Percentiles rank a stretch among this genome's conserved stretches.
phyloP scores from a whole-genome alignment of 2,113 vertebrate genomes.

The Nesoenas mayeri region DNA sequence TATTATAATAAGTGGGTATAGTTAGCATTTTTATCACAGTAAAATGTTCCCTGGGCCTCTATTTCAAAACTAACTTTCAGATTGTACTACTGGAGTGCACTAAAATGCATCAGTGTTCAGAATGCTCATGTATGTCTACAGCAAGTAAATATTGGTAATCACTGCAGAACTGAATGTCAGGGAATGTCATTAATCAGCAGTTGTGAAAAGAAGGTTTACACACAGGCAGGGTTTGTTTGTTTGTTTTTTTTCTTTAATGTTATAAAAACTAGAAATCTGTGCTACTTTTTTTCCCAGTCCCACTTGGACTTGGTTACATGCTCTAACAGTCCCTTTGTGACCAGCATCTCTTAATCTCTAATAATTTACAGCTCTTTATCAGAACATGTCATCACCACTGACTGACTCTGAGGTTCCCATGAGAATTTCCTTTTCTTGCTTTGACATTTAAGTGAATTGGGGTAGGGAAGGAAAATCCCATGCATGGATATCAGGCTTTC shows the following conservation, averaged over 20 bases:
- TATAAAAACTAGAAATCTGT: not conserved
- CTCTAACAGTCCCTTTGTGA: not conserved
- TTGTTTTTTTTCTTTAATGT: not conserved
- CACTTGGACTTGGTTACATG: not conserved
- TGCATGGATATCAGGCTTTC: not conserved
- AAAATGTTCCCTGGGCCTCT: not conserved
- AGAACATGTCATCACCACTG: not conserved
- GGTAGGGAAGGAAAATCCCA: not conserved
- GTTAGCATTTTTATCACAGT: slow-evolving; percentile 12
- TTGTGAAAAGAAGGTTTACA: not conserved
- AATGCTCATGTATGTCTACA: not conserved
- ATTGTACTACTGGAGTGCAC: not conserved
- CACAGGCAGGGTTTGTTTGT: not conserved
- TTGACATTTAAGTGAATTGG: not conserved
- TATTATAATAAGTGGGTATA: slow-evolving; percentile 26
- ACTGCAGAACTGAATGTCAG: slow-evolving; percentile 15
- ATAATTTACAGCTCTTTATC: not conserved
- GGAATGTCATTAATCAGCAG: not conserved
- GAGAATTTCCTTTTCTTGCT: not conserved
- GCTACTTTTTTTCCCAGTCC: not conserved
- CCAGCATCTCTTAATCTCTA: not conserved
- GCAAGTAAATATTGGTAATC: slow-evolving; percentile 22
- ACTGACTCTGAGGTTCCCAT: not conserved
- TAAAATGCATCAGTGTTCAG: not conserved
- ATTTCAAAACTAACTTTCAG: not conserved